phyloP scores from a whole-genome alignment of 2,888 invertebrate genomes.

The Drosophila trichaetosa region DNA sequence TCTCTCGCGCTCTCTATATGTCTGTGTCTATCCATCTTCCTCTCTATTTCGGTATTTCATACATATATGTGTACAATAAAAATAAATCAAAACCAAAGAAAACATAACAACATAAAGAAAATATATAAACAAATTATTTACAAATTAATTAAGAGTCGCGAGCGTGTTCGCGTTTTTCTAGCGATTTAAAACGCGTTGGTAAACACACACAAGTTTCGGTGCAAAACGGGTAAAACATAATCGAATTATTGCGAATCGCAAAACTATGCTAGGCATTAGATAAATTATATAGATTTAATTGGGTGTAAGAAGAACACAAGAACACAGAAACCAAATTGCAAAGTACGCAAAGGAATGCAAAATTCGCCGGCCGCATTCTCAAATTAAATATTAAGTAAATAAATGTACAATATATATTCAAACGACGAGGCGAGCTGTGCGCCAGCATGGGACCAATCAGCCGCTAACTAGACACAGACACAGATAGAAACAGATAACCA shows the following conservation, averaged over 20 bases:
- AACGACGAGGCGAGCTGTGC: slow-evolving; percentile 25
- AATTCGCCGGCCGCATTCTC: slow-evolving; percentile 47
- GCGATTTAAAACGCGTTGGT: slow-evolving; percentile 22
- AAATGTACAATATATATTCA: slow-evolving; percentile 36
- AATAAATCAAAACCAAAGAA: slow-evolving; percentile 14
- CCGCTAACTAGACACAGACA: slow-evolving; percentile 58
- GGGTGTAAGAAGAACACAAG: slow-evolving; percentile 39
- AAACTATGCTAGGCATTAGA: slow-evolving; percentile 64
- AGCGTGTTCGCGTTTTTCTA: slow-evolving; percentile 15
- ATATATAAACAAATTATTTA: slow-evolving; percentile 7
- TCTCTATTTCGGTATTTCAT: slow-evolving; percentile 34
- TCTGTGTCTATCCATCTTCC: slow-evolving; percentile 15
- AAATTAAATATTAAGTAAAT: slow-evolving; percentile 59
- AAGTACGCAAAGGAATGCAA: slow-evolving; percentile 31
- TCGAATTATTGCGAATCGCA: slow-evolving; percentile 60
- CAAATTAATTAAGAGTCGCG: slow-evolving; percentile 22
- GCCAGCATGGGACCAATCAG: slow-evolving; percentile 74
- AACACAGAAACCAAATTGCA: slow-evolving; percentile 22
- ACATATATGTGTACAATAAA: slow-evolving; percentile 33
- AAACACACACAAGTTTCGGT: slow-evolving; percentile 82
- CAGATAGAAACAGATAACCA: slow-evolving; percentile 14
- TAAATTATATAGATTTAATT: slow-evolving; percentile 70
- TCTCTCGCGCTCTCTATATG: slow-evolving; percentile 18
- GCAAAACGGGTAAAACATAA: slow-evolving; percentile 78
- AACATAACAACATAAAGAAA: slow-evolving; percentile 11